Evolutionary conservation across 2,888 invertebrate species (phyloP), one percentile per base, ranked within the genome.

Genomic region (Thymelicus acteon): DNA sequence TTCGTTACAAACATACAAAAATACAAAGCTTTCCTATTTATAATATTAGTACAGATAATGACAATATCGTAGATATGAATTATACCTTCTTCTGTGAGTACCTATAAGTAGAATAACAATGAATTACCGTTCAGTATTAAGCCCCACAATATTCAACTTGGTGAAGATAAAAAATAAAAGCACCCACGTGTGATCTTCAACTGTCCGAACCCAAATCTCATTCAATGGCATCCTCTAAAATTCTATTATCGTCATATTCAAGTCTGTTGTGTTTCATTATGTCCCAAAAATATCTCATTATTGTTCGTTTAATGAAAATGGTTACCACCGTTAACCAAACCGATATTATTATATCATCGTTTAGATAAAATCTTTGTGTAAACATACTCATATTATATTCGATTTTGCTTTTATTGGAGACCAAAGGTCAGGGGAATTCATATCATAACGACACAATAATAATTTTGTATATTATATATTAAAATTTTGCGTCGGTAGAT

Each of bases 201-300:
- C 39, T 37, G 39, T 49, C 47, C 8, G 7, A 24, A 48, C n/a
- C 47, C 58, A 58, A 66, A 58, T 58, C 47, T 37, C 13, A 58
- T 62, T 48, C 12, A 47, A 7, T 31, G 44, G 47, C 37, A 37
- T 57, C 39, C 58, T 58, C 15, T 7, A 58, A 39, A 57, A 19
- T 68, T 49, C 19, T 40, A 62, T 63, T 63, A 63, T 63, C 39
- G 37, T 62, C 19, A 49, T 52, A 58, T 62, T 58, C 40, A 10
- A 12, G 49, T 6, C 40, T 64, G 44, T 64, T 49, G 49, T 49
- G 40, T 64, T 60, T 64, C 49, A 60, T 57, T 60, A 70, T 19
- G 64, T 58, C 31, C 60, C 52, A 70, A 49, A 60, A 70, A 70
- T 64, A 39, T 64, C 60, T 64, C 64, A 70, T 64, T 70, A 70